A percentile compares a stretch with the other conserved stretches of the same genome.
phyloP scores from a whole-genome alignment of 2,113 vertebrate species.

The Gobius niger region DNA sequence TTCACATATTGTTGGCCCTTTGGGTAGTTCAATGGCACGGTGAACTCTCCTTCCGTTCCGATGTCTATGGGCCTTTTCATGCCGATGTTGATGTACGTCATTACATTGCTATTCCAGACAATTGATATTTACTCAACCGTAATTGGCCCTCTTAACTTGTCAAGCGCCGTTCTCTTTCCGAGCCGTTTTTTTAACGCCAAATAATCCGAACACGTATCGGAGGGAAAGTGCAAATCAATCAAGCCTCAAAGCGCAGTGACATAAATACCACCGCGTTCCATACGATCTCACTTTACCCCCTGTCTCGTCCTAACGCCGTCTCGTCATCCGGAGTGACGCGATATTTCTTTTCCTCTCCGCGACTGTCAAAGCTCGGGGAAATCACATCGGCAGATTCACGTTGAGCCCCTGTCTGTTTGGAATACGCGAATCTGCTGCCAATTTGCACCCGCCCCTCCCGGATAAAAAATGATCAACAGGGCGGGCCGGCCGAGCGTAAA shows the following conservation, averaged over 20 bases:
- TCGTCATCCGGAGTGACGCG: conserved; percentile 70
- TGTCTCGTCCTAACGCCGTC: conserved; percentile 59
- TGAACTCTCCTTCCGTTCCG: too few species aligned
- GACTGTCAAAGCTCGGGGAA: conserved; percentile 73
- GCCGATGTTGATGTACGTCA: background rate
- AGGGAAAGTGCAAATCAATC: conserved; percentile 71
- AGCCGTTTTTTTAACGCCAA: conserved; percentile 40
- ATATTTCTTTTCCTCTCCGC: conserved; percentile 58
- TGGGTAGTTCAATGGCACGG: too few species aligned
- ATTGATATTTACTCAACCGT: conserved; percentile 1
- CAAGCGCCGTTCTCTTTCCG: conserved; percentile 10
- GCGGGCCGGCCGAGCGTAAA: conserved; percentile 89
- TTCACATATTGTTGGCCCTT: too few species aligned
- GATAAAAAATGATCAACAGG: conserved; percentile 85
- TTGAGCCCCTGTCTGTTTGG: conserved; percentile 67
- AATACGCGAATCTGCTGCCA: conserved; percentile 86
- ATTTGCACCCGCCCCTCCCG: conserved; percentile 86
- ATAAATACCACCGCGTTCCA: conserved; percentile 71
- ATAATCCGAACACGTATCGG: conserved; percentile 25
- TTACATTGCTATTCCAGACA: background rate
- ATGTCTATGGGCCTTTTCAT: background rate
- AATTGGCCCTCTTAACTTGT: conserved; percentile 6
- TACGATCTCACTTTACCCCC: conserved; percentile 69
- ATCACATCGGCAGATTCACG: conserved; percentile 66
- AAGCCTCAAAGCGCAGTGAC: conserved; percentile 65